Conservation (phyloP, 2,797 vertebrate genomes). For the Scomberomorus guttatus region DNA sequence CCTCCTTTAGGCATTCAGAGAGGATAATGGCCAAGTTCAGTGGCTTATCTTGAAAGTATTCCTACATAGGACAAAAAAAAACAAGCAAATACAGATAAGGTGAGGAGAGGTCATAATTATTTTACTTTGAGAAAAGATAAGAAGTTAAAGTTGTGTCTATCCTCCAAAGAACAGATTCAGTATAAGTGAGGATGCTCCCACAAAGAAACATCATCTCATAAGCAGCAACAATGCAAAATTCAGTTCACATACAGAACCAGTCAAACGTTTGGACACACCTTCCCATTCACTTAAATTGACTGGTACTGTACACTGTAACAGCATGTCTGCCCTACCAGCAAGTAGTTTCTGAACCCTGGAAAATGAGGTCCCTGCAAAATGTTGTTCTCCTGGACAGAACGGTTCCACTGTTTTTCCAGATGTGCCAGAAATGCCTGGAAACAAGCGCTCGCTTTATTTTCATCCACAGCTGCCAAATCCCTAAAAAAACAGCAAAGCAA, state of each 20-base stretch:
- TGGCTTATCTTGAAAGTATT: constrained; percentile 32
- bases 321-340: constrained; percentile 52
- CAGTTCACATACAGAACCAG: too few species aligned
- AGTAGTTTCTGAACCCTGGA: constrained; percentile 29
- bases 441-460: constrained; percentile 9
- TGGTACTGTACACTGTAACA: too few species aligned
- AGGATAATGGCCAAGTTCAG: constrained; percentile 59
- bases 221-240: too few species aligned
- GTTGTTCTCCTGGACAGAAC: constrained; percentile 36
- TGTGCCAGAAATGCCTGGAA: constrained; percentile 34
- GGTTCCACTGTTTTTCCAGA: constrained; percentile 42
- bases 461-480: constrained; percentile 57
- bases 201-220: not conserved
- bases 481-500: constrained; percentile 32
- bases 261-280: too few species aligned
- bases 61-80: constrained; percentile 30
- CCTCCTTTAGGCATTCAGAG: constrained; percentile 63
- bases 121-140: too few species aligned
- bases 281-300: too few species aligned
- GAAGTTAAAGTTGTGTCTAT: not conserved
- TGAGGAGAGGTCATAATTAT: not conserved
- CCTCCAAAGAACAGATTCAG: not conserved
- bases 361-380: constrained; percentile 66
- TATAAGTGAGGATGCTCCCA: not conserved
- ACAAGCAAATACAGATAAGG: not conserved